Conservation (phyloP, 2,888 invertebrate species). For the Dexiosoma caninum region DNA sequence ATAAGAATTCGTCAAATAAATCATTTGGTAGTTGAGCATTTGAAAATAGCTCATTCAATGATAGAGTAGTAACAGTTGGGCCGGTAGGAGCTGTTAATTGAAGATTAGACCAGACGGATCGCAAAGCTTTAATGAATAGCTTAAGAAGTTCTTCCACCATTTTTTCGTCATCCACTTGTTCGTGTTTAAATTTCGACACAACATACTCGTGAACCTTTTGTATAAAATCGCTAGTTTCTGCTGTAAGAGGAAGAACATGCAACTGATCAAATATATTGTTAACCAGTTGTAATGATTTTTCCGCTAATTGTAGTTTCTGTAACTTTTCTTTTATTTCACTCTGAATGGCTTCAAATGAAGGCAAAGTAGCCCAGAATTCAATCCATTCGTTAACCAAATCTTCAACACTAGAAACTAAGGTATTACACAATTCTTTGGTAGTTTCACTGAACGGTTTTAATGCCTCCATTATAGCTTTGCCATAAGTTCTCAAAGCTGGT, state of each 20-base stretch:
- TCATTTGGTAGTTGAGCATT: conserved; percentile 66
- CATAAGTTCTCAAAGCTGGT: conserved; percentile 73
- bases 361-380: conserved; percentile 80
- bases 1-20: conserved; percentile 79
- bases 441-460: conserved; percentile 75
- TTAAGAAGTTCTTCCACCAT: conserved; percentile 82
- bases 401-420: conserved; percentile 70
- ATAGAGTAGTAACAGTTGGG: conserved; percentile 11
- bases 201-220: conserved; percentile 81
- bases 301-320: conserved; percentile 79
- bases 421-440: conserved; percentile 77
- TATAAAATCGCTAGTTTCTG: conserved; percentile 82
- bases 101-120: conserved; percentile 76
- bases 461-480: conserved; percentile 75
- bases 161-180: conserved; percentile 81
- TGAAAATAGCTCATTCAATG: conserved; percentile 56
- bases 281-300: conserved; percentile 80
- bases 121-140: conserved; percentile 80
- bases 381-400: conserved; percentile 70
- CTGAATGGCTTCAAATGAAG: conserved; percentile 72
- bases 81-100: conserved; percentile 58
- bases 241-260: conserved; percentile 81
- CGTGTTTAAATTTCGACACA: conserved; percentile 82
- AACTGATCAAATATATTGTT: conserved; percentile 80
- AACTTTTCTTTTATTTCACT: conserved; percentile 68